A percentile compares a stretch with the other conserved stretches of the same genome.
These are phyloP conservation scores for Bufo bufo DNA, from an alignment of 2,113 vertebrate genomes.

Conservation along the genomic window DNA sequence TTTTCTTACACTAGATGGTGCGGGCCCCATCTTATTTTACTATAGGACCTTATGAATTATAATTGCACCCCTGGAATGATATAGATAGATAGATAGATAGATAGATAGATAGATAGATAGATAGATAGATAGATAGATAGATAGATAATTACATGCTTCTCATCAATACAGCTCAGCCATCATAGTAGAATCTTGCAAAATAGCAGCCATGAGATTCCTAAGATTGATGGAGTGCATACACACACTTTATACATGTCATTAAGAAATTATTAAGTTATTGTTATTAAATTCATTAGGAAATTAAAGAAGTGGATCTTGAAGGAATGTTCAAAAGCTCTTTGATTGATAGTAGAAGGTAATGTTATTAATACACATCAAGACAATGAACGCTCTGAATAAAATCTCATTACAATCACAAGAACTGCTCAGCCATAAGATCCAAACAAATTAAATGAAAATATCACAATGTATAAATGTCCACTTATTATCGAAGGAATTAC, in stretches of 20 bases:
- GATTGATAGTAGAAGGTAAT: not conserved
- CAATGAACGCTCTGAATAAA: not conserved
- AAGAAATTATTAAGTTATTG: conserved; percentile 4
- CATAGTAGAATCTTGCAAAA: not conserved
- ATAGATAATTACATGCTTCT: not conserved
- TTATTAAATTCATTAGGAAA: not conserved
- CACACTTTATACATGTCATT: not conserved
- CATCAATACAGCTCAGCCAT: not conserved
- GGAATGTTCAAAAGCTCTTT: not conserved
- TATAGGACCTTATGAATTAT: too few relatives aligned
- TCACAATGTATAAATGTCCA: not conserved
- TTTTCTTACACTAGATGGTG: too few relatives aligned
- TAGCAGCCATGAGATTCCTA: not conserved
- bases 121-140: not conserved
- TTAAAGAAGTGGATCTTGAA: not conserved
- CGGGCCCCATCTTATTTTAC: too few relatives aligned
- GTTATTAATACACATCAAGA: conserved; percentile 6
- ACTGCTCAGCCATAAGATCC: not conserved
- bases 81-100: too few relatives aligned
- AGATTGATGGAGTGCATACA: not conserved
- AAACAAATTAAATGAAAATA: not conserved
- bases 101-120: not conserved
- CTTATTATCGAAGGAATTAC: not conserved
- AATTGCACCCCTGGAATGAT: too few relatives aligned
- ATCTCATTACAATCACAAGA: not conserved